These are phyloP conservation scores for Lophius piscatorius DNA, from an alignment of 2,113 vertebrate genomes.

Conservation along the genomic window DNA sequence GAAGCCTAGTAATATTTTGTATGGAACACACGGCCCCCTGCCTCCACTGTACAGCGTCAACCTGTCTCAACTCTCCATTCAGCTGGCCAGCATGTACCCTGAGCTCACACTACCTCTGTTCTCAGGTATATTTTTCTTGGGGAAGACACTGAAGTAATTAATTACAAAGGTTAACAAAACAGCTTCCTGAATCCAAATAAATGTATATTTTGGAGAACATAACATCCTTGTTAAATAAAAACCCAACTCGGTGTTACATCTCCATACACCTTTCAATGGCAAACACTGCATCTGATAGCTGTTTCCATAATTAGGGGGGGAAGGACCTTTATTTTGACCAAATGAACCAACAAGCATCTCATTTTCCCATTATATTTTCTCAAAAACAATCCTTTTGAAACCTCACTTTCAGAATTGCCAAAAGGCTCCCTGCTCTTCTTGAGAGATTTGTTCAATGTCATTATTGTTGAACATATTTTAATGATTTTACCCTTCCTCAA, in stretches of 20 bases:
- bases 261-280: not conserved
- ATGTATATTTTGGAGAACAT: not conserved
- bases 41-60: conserved; percentile 96
- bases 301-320: no score
- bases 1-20: conserved; percentile 92
- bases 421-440: no score
- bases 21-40: conserved; percentile 91
- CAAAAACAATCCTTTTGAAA: no score
- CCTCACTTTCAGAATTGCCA: no score
- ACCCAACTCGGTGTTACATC: not conserved
- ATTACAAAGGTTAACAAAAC: not conserved
- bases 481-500: not conserved
- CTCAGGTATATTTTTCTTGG: conserved; percentile 84
- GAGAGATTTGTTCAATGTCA: no score
- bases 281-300: not conserved
- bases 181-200: not conserved
- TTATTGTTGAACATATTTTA: conserved; percentile 1
- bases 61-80: conserved; percentile 89
- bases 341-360: no score
- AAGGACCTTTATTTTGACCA: no score
- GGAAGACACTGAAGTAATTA: not conserved
- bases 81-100: conserved; percentile 97
- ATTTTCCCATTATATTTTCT: no score
- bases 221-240: not conserved
- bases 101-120: conserved; percentile 97